Base-by-base conservation (phyloP, 2,888 invertebrate species). In the Laspeyria flexula region DNA sequence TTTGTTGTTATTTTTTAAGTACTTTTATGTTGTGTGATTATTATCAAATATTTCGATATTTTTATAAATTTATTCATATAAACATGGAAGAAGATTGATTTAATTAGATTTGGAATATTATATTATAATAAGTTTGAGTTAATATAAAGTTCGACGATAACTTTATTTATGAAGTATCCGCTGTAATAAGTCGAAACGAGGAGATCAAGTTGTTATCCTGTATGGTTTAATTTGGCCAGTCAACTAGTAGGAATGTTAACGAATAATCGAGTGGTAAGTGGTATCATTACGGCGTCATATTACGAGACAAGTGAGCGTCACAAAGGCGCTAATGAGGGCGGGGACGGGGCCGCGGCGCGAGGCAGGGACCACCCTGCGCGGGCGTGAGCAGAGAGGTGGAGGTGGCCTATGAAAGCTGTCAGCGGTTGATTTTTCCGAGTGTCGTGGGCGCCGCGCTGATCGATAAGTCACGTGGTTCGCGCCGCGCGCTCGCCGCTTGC, bases 391-490 rank as follows among this genome's bases (percentile, higher is more conserved):
- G 71, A 68, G 74, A 74, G 79, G 77, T 71, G 72, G 79, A 74
- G 84, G 83, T 80, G 83, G 82, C 79, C 84, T 82, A 85, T 86
- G 89, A 88, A 89, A 87, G 90, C 90, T 91, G 91, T 90, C 90
- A 90, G 90, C 90, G 91, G 91, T 90, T 91, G 91, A 92, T 92
- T 92, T 91, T 91, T 91, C 90, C 87, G 88, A 89, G 91, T 90
- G 90, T 89, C 89, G 90, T 88, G 90, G 86, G 88, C 86, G 82
- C 79, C 78, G 80, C 81, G 87, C 88, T 91, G 90, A 90, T 92
- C 91, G 91, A 92, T 92, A 91, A 90, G 90, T 90, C 90, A 91
- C 91, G 90, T 89, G 90, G 87, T 73, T 76, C 79, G 75, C 77
- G 75, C 77, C 77, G 70, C 77, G 75, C 75, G 75, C 71, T 72